A percentile compares a stretch with the other conserved stretches of the same genome.
Conservation (phyloP, 2,113 vertebrate genomes). For the Stomatorhinus ivindoensis region DNA sequence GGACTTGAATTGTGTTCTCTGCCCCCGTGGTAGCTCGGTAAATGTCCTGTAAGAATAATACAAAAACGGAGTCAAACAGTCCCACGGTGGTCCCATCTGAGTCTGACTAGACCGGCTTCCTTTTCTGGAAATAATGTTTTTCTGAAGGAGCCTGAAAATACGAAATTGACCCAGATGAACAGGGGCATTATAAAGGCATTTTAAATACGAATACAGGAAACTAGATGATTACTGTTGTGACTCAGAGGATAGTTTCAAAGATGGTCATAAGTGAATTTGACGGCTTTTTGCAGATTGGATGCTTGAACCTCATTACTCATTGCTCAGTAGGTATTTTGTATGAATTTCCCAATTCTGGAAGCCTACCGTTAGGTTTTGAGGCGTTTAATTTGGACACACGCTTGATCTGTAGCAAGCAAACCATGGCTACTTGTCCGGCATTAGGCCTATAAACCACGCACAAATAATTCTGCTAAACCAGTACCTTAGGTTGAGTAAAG, state of each 20-base stretch:
- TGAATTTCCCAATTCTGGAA: not conserved
- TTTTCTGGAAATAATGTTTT: not conserved
- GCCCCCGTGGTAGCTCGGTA: not conserved
- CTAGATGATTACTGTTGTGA: too few species aligned
- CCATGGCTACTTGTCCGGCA: not conserved
- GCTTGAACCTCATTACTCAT: not conserved
- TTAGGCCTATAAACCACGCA: not conserved
- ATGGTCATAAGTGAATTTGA: not conserved
- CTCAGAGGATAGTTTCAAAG: not conserved
- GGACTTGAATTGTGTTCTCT: not conserved
- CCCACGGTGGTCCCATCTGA: not conserved
- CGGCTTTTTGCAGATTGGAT: not conserved
- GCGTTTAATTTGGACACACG: not conserved
- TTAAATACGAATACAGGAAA: not conserved
- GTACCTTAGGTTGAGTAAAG: not conserved
- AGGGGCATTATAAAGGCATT: not conserved
- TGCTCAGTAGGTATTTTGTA: not conserved
- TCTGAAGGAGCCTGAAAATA: conserved; percentile 13
- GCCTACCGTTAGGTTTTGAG: not conserved
- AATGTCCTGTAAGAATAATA: not conserved
- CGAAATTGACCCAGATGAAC: not conserved
- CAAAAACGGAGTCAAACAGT: not conserved
- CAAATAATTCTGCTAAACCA: not conserved
- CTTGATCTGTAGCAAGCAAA: not conserved
- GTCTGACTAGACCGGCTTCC: not conserved